Percentiles rank a stretch among this genome's conserved stretches.
These are phyloP conservation scores for Eremophila alpestris DNA, from an alignment of 2,797 vertebrate genomes.

Conservation along the genomic window DNA sequence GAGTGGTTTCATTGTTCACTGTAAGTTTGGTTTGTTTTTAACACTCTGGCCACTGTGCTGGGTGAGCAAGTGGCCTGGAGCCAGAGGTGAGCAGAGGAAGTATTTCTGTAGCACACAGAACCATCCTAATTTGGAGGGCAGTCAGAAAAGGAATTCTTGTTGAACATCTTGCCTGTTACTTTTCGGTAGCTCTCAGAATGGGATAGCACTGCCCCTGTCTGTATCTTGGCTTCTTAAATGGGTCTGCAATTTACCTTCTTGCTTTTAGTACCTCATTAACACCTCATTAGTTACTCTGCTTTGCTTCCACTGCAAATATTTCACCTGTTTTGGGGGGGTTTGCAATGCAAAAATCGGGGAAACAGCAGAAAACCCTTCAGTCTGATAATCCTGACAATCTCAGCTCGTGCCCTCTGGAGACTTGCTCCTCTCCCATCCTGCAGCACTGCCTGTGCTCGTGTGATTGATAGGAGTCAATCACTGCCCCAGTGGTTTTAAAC, in stretches of 20 bases:
- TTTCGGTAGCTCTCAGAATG: neutral
- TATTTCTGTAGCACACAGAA: neutral
- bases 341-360: accelerated
- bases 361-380: neutral
- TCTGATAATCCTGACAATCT: neutral
- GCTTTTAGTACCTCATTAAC: neutral
- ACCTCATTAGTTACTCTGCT: neutral
- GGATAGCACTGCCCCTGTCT: neutral
- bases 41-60: neutral
- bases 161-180: neutral
- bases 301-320: neutral
- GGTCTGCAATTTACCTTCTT: neutral
- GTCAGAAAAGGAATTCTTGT: neutral
- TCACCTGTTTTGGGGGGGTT: neutral
- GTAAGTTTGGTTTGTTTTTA: neutral
- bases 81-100: neutral
- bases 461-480: neutral
- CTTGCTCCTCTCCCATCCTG: neutral
- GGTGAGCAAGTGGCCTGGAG: neutral
- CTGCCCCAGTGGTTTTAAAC: neutral
- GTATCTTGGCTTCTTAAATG: neutral
- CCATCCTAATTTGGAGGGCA: neutral
- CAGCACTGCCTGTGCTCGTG: neutral
- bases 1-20: neutral
- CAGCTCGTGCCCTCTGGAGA: neutral